These are phyloP conservation scores for Lepisosteus osseus DNA, from an alignment of 2,113 vertebrate species.

Conservation along the genomic window DNA sequence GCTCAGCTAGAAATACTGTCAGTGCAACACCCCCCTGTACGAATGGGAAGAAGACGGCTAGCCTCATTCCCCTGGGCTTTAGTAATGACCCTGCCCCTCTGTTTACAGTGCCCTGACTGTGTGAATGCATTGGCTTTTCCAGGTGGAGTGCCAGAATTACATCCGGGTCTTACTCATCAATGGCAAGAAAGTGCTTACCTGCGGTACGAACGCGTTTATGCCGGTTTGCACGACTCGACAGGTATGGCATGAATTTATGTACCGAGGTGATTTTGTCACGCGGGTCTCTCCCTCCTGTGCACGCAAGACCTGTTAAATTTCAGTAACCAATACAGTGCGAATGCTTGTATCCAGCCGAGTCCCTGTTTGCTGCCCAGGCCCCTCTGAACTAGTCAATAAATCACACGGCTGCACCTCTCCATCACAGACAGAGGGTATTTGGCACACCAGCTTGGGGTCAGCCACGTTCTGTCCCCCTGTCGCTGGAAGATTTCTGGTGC, in stretches of 20 bases:
- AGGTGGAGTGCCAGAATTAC: constrained; percentile 98
- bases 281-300: too few species aligned
- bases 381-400: too few species aligned
- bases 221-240: constrained; percentile 89
- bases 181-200: constrained; percentile 90
- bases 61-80: neutral
- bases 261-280: too few species aligned
- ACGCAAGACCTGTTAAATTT: too few species aligned
- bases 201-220: constrained; percentile 94
- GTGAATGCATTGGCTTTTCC: constrained; percentile 14
- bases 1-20: constrained; percentile 3
- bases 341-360: too few species aligned
- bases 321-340: too few species aligned
- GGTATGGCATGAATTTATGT: constrained; percentile 56
- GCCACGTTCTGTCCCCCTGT: too few species aligned
- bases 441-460: too few species aligned
- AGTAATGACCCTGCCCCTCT: neutral
- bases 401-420: too few species aligned
- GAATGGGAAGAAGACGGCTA: neutral
- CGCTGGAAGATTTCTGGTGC: too few species aligned
- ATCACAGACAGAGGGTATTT: too few species aligned
- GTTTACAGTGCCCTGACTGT: neutral
- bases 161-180: constrained; percentile 88
- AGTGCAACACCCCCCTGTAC: neutral
- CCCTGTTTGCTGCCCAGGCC: too few species aligned